Base-by-base conservation (phyloP, 2,113 vertebrate genomes). In the Lota lota region DNA sequence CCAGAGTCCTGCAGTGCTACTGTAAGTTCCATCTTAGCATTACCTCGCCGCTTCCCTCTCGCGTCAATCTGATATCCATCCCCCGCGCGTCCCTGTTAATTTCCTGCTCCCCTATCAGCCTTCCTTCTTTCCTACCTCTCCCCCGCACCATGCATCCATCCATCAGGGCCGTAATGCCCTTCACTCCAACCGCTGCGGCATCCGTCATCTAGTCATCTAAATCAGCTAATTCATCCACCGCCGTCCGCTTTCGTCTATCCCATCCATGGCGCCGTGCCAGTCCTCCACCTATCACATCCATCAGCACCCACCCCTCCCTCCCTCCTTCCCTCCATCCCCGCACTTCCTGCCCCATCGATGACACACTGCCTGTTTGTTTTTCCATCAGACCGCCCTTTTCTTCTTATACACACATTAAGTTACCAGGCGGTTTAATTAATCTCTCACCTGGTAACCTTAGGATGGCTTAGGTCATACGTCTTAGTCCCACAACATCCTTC, bases 291-390 rank as follows among this genome's bases (percentile, higher is more conserved):
- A 47, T 47, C 40, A 47, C 40, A 47, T 47, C 40, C 40, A 47
- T 47, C 40, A 47, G 40, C 40, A 12, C 40, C 40, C 72, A 54
- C 61, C 40, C 64, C 66, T 76, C 68, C 74, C 77, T 86, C 72
- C 68, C 1, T 22, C 76, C 47, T 57, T 33, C 20, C 73, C 0
- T 28, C 24, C 4, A 4, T 33, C 28, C 36, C 47, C 8, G 22
- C 18, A 16, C 22, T 21, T 22, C 4, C 70, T 14, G 40, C 40
- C 40, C 40, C 28, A 33, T 33, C 28, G 28, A 33, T 33, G 28
- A 33, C 28, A 33, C 28, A 4, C 28, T 33, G 28, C 7, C 28
- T 33, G 28, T 33, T 33, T 33, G 28, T 33, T 33, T 33, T 33
- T 4, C 28, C 28, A 33, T 33, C 28, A 33, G 28, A 33, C 28